Evolutionary conservation across 2,113 vertebrate genomes (phyloP).

Genomic region (Saccopteryx leptura): DNA sequence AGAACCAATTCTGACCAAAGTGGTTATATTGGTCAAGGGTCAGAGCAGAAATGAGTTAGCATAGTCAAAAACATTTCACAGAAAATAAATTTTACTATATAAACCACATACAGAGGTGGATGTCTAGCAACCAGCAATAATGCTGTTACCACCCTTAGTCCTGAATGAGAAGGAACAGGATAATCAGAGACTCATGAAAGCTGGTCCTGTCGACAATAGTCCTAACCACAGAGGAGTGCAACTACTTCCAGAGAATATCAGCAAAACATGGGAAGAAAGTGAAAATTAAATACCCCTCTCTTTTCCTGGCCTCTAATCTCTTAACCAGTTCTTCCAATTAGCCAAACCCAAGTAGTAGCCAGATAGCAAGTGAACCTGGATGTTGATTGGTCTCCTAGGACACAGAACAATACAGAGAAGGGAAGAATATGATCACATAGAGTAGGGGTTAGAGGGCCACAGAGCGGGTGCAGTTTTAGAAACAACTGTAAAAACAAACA

Average conservation of each 20-base stretch:
- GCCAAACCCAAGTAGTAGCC: neutral
- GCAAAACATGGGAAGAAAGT: neutral
- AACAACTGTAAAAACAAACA: neutral
- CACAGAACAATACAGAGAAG: neutral
- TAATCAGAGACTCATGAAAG: neutral
- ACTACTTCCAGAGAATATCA: neutral
- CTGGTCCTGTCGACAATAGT: neutral
- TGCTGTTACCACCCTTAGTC: neutral
- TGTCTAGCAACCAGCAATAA: neutral
- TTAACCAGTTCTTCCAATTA: neutral
- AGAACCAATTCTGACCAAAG: neutral
- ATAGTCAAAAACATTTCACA: neutral
- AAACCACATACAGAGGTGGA: neutral
- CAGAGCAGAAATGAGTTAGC: neutral
- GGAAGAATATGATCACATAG: neutral
- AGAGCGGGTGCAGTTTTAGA: neutral
- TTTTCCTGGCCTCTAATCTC: neutral
- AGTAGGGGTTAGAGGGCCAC: neutral
- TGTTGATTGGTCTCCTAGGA: neutral
- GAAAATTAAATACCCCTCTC: neutral
- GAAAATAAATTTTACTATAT: neutral
- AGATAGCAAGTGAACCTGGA: neutral
- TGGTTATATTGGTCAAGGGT: neutral
- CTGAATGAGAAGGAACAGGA: neutral
- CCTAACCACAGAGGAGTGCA: neutral